Percentiles rank a stretch among this genome's conserved stretches.
Conservation (phyloP, 2,113 vertebrate genomes). For the Hirundichthys speculiger region DNA sequence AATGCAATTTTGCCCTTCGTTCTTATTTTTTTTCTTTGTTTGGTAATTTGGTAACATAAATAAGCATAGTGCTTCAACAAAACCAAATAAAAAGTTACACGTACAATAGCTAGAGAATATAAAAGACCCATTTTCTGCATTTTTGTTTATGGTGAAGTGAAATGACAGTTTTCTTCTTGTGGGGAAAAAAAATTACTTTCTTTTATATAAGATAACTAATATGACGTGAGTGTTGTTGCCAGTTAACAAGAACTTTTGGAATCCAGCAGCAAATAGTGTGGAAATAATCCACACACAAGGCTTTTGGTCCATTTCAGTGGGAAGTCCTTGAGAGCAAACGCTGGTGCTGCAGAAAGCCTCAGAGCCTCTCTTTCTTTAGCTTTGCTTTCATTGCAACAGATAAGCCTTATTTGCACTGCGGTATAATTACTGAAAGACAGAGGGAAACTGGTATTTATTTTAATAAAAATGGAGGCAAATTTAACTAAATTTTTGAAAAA, state of each 20-base stretch:
- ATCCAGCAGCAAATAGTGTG: conserved; percentile 69
- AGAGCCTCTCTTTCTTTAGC: conserved; percentile 53
- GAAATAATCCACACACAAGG: conserved; percentile 70
- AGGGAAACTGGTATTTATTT: conserved; percentile 49
- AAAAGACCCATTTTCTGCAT: neutral
- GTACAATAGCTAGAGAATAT: too few species aligned
- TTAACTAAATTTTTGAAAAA: conserved; percentile 19
- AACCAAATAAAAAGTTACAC: too few species aligned
- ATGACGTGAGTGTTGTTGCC: conserved; percentile 45
- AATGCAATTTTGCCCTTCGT: conserved; percentile 41
- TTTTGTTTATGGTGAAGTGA: neutral
- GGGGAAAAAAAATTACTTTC: conserved; percentile 3
- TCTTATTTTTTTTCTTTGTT: conserved; percentile 29
- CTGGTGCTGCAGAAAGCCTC: conserved; percentile 71
- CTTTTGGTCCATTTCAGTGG: conserved; percentile 63
- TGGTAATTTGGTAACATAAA: too few species aligned
- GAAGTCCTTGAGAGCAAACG: conserved; percentile 74
- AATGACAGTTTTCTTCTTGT: conserved; percentile 4
- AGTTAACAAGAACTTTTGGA: conserved; percentile 59
- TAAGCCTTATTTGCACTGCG: conserved; percentile 61
- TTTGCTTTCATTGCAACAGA: conserved; percentile 64
- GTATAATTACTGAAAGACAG: conserved; percentile 54
- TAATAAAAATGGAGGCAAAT: conserved; percentile 38
- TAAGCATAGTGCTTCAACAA: too few species aligned
- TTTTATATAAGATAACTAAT: neutral